phyloP scores from a whole-genome alignment of 2,797 vertebrate genomes.

The Sardinella longiceps region DNA sequence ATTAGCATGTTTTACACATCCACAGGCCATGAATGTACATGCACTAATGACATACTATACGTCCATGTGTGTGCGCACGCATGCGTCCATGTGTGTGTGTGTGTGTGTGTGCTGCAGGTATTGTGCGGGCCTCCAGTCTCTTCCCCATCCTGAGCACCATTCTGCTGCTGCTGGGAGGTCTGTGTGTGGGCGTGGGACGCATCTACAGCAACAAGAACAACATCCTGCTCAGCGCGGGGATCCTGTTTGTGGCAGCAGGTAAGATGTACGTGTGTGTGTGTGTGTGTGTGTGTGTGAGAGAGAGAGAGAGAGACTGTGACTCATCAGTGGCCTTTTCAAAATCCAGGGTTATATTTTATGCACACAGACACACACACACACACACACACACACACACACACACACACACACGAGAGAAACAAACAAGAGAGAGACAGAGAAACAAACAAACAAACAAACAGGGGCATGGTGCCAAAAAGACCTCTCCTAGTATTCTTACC shows the following conservation, averaged over 20 bases:
- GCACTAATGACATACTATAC: not conserved
- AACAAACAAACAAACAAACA: not conserved
- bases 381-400: not conserved
- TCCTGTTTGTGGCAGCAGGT: constrained; percentile 97
- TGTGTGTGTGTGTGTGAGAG: too few relatives aligned
- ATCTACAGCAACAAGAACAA: constrained; percentile 91
- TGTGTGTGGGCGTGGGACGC: constrained; percentile 87
- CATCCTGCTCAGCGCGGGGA: constrained; percentile 92
- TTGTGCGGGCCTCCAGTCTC: constrained; percentile 92
- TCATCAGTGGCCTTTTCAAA: not conserved
- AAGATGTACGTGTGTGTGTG: constrained; percentile 33
- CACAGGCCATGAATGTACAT: not conserved
- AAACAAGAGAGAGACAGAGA: not conserved
- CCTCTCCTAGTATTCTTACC: not conserved
- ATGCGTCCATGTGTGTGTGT: not conserved
- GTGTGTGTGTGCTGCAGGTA: constrained; percentile 72
- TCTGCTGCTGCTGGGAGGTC: constrained; percentile 88
- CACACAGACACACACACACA: not conserved
- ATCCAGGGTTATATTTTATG: not conserved
- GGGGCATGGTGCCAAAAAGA: not conserved
- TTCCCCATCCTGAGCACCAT: constrained; percentile 95
- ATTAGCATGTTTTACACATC: not conserved
- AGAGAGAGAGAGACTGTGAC: not conserved
- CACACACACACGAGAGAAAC: not conserved
- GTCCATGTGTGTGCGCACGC: not conserved